Base-by-base conservation (phyloP, 2,113 vertebrate species). In the Heterotis niloticus region DNA sequence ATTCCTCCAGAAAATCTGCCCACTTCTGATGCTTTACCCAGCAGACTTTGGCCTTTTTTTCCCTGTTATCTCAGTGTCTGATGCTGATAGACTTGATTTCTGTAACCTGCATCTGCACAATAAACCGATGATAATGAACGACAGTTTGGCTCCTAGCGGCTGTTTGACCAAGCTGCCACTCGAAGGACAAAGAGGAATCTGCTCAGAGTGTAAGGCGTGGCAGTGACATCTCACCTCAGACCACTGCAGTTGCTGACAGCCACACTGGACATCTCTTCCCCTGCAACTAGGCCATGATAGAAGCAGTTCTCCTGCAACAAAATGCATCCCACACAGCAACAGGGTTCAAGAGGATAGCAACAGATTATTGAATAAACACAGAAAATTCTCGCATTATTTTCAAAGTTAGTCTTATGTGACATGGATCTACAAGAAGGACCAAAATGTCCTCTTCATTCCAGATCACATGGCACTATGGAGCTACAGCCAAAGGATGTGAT, bases 291-390 rank as follows among this genome's bases (percentile, higher is more conserved):
- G 0, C 98, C 98, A 0, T 98, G 98, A 86, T 98, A 99, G 77
- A 97, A 96, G 87, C 98, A 99, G 81, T 98, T 93, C 9, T 94
- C 91, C 98, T 99, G 85, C 10, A 85, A 91, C 59, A 82, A 74
- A 93, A 78, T 90, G 75, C 81, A 17, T 44, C 7, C 34, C 7
- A 65, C 29, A 74, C 17, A 64, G 26, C 24, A 13, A 3, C 14
- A 57, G n/a, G 52, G 65, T 59, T 10, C 59, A 62, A 62, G 20
- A 4, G 20, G 12, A 62, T 17, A 3, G 59, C 2, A 14, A 11
- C 1, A 62, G 59, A 2, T 11, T 62, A 62, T 62, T 14, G 1
- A 44, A 44, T 44, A 44, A 44, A 44, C 7, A 4, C 34, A 44
- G 34, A 44, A 4, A 44, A 44, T 44, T 44, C 7, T 44, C 34